Conservation (phyloP, 2,113 vertebrate species). For the Melanotaenia duboulayi region DNA sequence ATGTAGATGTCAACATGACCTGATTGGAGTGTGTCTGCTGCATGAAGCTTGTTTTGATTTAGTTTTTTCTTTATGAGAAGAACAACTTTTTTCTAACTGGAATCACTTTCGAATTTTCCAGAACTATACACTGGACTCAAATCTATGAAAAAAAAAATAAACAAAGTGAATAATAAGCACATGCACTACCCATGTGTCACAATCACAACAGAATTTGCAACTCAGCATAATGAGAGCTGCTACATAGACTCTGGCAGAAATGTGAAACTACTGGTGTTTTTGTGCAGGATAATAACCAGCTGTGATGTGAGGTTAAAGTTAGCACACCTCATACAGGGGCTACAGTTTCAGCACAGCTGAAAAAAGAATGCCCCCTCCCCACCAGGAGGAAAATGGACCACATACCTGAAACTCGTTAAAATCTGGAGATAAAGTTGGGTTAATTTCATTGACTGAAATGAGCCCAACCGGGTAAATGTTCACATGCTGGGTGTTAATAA, state of each 20-base stretch:
- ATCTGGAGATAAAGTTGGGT: no score
- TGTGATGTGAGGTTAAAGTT: slow-evolving; percentile 57
- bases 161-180: slow-evolving; percentile 38
- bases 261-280: slow-evolving; percentile 45
- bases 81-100: slow-evolving; percentile 60
- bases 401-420: slow-evolving; percentile 6
- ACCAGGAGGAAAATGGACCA: slow-evolving; percentile 7
- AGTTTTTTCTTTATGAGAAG: slow-evolving; percentile 54
- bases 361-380: neutral
- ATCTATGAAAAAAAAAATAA: slow-evolving; percentile 24
- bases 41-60: slow-evolving; percentile 41
- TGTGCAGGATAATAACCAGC: slow-evolving; percentile 52
- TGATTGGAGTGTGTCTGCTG: slow-evolving; percentile 51
- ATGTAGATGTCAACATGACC: slow-evolving; percentile 10
- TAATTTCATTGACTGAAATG: no score
- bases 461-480: no score
- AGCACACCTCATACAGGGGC: slow-evolving; percentile 29
- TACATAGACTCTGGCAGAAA: neutral
- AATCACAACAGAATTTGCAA: slow-evolving; percentile 67
- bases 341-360: slow-evolving; percentile 20
- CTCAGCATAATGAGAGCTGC: slow-evolving; percentile 59
- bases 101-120: slow-evolving; percentile 59
- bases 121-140: slow-evolving; percentile 51
- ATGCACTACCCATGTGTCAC: slow-evolving; percentile 66
- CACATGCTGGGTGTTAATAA: no score